These are phyloP conservation scores for Oreochromis spilurus DNA, from an alignment of 2,113 vertebrate species.

Conservation along the genomic window DNA sequence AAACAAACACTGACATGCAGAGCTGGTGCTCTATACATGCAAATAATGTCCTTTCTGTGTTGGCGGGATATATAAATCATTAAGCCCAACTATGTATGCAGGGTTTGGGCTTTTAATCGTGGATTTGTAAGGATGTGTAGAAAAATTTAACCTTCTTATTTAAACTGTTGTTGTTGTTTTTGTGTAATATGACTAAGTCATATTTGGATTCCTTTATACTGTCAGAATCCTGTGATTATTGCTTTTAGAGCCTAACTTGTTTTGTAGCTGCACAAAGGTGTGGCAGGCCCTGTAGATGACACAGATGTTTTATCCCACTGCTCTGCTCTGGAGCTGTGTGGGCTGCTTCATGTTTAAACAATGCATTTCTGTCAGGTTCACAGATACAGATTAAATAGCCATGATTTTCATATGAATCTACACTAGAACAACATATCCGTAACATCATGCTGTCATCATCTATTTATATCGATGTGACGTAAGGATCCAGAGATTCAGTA, in stretches of 20 bases:
- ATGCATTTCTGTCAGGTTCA: neutral
- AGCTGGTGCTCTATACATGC: neutral
- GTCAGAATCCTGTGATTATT: neutral
- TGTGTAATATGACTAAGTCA: neutral
- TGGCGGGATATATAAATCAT: neutral
- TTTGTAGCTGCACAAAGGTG: slow-evolving; percentile 1
- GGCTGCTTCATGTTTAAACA: neutral
- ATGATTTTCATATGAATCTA: neutral
- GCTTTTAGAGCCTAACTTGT: neutral
- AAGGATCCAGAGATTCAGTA: neutral
- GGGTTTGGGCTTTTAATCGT: neutral
- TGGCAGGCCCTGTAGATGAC: neutral
- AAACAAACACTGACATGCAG: neutral
- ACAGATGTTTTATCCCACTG: neutral
- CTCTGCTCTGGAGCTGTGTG: slow-evolving; percentile 3
- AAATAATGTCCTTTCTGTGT: neutral
- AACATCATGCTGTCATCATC: neutral
- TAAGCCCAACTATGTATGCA: neutral
- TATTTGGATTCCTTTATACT: neutral
- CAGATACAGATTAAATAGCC: neutral
- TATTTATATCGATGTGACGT: neutral
- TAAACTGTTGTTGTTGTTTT: neutral
- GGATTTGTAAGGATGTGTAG: neutral
- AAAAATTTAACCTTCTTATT: neutral
- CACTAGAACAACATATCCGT: neutral